Evolutionary conservation across 2,797 vertebrate genomes (phyloP), one percentile per base, ranked within the genome.

Genomic region (Dendrocincla tyrannina): DNA sequence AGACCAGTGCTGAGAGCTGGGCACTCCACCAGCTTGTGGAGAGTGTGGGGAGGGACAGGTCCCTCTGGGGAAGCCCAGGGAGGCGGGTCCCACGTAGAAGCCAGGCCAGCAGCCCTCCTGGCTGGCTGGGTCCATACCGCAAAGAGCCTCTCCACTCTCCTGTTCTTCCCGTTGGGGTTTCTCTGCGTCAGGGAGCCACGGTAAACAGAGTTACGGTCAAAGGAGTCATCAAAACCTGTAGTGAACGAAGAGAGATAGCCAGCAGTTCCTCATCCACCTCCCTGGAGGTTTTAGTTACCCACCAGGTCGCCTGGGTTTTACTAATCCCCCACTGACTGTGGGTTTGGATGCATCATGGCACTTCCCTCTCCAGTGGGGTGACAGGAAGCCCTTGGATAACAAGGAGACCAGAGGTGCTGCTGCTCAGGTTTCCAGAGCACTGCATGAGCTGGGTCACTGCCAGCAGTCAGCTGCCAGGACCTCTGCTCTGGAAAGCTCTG

Each of bases 121-220:
- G 0, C 2, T 11, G 11, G 20, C 27, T 4, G 41, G 23, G 4
- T 56, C 94, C 95, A 6, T 98, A 99, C 99, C 97, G 98, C 98
- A n/a, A 98, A 98, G 87, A 98, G 87, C 53, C 93, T 95, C 62
- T 96, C 92, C 76, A 95, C 74, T 18, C 87, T 91, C 25, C 91
- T 94, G 85, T 92, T 98, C 92, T 95, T 98, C 46, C 97, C 95
- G 0, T 97, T 98, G 69, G 99, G 98, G 95, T 97, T 99, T 81
- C 98, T 98, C 96, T 99, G 98, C 0, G 98, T 99, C 97, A 99
- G 95, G 12, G 98, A 99, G 59, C 98, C 98, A 2, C 97, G 98
- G 97, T 98, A 98, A 75, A 78, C 3, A 0, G 98, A 98, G 83
- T 98, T 98, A 78, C 98, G 98, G 47, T 97, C 96, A 75, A 99